Evolutionary conservation across 2,797 vertebrate species (phyloP), one percentile per base, ranked within the genome.

Genomic region (Myripristis jacobus): DNA sequence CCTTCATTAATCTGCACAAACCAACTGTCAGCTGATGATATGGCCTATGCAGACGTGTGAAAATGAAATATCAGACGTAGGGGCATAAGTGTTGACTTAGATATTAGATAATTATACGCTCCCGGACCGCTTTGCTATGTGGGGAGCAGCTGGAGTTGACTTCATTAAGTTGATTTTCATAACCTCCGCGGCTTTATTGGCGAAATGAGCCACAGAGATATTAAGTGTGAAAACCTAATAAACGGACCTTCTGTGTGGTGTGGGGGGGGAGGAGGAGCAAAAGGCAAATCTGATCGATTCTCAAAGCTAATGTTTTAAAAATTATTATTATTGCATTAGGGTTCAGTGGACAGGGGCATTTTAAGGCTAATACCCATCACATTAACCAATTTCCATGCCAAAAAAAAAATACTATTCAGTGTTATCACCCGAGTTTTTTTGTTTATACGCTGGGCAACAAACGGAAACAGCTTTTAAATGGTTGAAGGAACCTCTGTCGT

Each of bases 1-100:
- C 60, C 90, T 91, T 93, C 92, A 92, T 94, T 93, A 92, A 94
- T 95, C 92, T 87, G 78, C 79, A 79, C 88, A 90, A 92, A 90
- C 90, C 92, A 93, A 88, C 90, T 93, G 90, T 84, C 89, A 87
- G 67, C 81, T 82, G 80, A 91, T 52, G 59, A 75, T 67, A 66
- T 58, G 29, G 47, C 48, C 57, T 61, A 70, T 57, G 29, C 54
- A 21, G 24, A 57, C 43, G 55, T 19, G 56, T 19, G 56, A 60
- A 51, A 43, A 59, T 47, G 53, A 24, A 41, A 41, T 41, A 41
- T 11, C 36, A 41, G 8, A 52, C 19, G 36, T 24, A 47, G 2
- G 41, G 47, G 3, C 41, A 19, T 44, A 24, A 15, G 13, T 27
- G 36, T 25, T 13, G 7, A 44, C 12, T 44, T 10, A 22, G 47